Conservation (phyloP, 1,140 invertebrate genomes). For the Drosophila ogumai region DNA sequence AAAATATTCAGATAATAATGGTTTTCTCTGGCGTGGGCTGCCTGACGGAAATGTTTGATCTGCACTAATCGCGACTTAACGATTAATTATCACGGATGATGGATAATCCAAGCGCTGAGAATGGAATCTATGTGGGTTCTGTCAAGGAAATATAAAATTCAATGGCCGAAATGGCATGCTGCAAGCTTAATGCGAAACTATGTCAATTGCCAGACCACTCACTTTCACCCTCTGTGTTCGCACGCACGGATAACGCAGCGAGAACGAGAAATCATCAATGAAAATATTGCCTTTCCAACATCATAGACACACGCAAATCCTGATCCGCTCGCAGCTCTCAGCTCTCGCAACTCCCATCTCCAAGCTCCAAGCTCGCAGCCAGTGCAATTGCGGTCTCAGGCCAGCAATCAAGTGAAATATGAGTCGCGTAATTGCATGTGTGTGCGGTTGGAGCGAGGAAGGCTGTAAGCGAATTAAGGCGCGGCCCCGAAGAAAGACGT, state of each 20-base stretch:
- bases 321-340: conserved; percentile 3
- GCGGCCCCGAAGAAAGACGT: conserved; percentile 33
- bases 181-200: conserved; percentile 13
- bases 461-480: conserved; percentile 76
- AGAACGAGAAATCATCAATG: conserved; percentile 57
- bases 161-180: conserved; percentile 7
- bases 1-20: conserved; percentile 38
- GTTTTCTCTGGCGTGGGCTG: conserved; percentile 10
- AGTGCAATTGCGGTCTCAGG: conserved; percentile 48
- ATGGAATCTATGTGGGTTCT: conserved; percentile 26
- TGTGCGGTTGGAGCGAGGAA: conserved; percentile 9
- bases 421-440: conserved; percentile 52
- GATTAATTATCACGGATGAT: conserved; percentile 46
- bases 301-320: conserved; percentile 46
- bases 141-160: neutral
- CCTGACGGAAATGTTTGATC: conserved; percentile 30
- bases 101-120: neutral
- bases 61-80: conserved; percentile 21
- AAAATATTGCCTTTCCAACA: conserved; percentile 63
- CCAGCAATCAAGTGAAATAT: conserved; percentile 66
- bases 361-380: conserved; percentile 11
- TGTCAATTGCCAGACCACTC: conserved; percentile 27
- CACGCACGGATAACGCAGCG: conserved; percentile 15
- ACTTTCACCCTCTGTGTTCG: conserved; percentile 34
- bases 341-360: neutral